Conservation (phyloP, 1,140 invertebrate species). For the Lepidotrigona ventralis region DNA sequence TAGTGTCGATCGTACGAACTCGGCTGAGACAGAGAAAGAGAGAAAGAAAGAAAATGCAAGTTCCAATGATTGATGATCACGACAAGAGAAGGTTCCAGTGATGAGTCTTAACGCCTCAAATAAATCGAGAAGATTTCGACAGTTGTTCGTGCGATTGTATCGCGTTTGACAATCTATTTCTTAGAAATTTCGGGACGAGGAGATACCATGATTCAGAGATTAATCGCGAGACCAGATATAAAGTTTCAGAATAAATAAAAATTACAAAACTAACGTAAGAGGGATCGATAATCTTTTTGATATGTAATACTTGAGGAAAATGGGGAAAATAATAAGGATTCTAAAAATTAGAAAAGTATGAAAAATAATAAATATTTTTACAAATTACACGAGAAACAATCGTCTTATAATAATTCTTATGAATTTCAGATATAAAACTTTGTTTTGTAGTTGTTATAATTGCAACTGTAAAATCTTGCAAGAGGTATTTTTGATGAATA, state of each 20-base stretch:
- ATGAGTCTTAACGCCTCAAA: not conserved
- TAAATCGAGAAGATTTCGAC: constrained; percentile 6
- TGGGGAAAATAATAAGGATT: too few species aligned
- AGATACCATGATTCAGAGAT: too few species aligned
- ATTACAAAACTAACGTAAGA: not conserved
- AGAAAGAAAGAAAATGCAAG: not conserved
- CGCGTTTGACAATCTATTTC: not conserved
- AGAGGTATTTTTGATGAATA: not conserved
- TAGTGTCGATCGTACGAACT: constrained; percentile 1
- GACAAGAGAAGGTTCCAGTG: constrained; percentile 1
- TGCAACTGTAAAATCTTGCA: not conserved
- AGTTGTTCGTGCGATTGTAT: not conserved
- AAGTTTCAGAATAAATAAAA: not conserved
- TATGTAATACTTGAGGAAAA: not conserved
- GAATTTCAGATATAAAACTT: too few species aligned
- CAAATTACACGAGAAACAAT: too few species aligned
- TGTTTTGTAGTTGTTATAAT: too few species aligned
- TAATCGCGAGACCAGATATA: too few species aligned
- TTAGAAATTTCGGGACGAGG: not conserved
- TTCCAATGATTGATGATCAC: constrained; percentile 6
- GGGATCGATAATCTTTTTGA: not conserved
- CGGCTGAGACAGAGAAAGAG: not conserved
- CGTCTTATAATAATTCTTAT: too few species aligned
- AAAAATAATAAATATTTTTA: not conserved
- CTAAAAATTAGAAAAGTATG: not conserved